Evolutionary conservation across 2,797 vertebrate species (phyloP).

Genomic region (Octomys mimax): DNA sequence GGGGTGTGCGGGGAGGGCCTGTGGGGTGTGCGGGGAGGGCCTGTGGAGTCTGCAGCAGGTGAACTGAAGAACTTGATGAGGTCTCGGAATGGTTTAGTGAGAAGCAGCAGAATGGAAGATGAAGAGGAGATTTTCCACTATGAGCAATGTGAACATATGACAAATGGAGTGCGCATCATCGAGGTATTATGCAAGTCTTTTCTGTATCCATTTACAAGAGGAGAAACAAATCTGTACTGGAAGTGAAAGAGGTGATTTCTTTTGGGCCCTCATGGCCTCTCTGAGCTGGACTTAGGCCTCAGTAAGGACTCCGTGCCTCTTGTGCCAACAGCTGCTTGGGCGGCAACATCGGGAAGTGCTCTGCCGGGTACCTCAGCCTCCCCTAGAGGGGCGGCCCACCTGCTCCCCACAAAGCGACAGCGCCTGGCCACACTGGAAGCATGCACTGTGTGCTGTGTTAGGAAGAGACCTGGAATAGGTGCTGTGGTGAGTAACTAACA

Average conservation of each 20-base stretch:
- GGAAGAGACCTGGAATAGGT: not conserved
- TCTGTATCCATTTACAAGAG: constrained; percentile 7
- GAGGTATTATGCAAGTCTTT: not conserved
- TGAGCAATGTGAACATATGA: not conserved
- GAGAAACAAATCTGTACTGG: not conserved
- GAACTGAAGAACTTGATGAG: not conserved
- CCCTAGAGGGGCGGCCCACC: constrained; percentile 50
- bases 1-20: not conserved
- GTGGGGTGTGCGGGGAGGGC: not conserved
- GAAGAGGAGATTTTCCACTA: not conserved
- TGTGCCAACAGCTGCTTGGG: not conserved
- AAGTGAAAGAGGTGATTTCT: not conserved
- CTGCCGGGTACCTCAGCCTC: not conserved
- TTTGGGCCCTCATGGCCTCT: not conserved
- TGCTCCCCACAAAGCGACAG: constrained; percentile 41
- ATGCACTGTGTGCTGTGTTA: not conserved
- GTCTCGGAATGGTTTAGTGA: not conserved
- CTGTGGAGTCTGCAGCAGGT: not conserved
- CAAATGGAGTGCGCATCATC: not conserved
- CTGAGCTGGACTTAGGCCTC: not conserved
- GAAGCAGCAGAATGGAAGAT: not conserved
- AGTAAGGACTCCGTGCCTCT: not conserved
- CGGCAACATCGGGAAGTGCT: not conserved
- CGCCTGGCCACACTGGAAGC: too few species aligned
- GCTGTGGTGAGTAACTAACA: not conserved